phyloP scores from a whole-genome alignment of 2,113 vertebrate genomes.

The Crotalus viridis region DNA sequence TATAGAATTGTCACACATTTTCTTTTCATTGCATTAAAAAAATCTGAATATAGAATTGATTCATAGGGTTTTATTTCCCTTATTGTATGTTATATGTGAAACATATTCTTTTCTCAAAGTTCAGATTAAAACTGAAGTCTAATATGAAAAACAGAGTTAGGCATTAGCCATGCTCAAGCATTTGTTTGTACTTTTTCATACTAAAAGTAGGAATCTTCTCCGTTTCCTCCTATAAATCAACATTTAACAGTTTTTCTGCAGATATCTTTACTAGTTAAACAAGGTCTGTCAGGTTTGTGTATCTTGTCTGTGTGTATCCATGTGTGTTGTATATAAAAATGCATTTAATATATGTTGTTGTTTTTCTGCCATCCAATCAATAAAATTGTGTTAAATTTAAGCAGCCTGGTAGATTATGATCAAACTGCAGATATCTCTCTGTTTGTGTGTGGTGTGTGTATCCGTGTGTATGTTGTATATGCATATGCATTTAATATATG shows the following conservation, averaged over 20 bases:
- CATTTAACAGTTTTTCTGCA: background rate
- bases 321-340: too few species aligned
- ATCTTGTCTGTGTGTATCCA: too few species aligned
- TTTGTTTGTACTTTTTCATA: background rate
- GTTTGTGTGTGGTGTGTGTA: too few species aligned
- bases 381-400: accelerated
- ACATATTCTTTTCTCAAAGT: background rate
- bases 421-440: background rate
- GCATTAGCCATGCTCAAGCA: background rate
- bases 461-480: background rate
- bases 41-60: background rate
- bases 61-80: background rate
- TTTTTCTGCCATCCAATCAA: background rate
- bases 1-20: background rate
- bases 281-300: too few species aligned
- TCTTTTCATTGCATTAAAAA: background rate
- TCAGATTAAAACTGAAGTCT: background rate
- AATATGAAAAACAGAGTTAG: background rate
- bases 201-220: background rate
- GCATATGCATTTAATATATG: too few species aligned
- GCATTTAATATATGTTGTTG: too few species aligned
- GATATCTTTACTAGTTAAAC: too few species aligned
- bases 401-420: background rate
- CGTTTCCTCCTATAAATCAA: slow-evolving; percentile 11
- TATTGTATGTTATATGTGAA: background rate